These are phyloP conservation scores for Leguminivora glycinivorella DNA, from an alignment of 1,140 invertebrate genomes.

Conservation along the genomic window DNA sequence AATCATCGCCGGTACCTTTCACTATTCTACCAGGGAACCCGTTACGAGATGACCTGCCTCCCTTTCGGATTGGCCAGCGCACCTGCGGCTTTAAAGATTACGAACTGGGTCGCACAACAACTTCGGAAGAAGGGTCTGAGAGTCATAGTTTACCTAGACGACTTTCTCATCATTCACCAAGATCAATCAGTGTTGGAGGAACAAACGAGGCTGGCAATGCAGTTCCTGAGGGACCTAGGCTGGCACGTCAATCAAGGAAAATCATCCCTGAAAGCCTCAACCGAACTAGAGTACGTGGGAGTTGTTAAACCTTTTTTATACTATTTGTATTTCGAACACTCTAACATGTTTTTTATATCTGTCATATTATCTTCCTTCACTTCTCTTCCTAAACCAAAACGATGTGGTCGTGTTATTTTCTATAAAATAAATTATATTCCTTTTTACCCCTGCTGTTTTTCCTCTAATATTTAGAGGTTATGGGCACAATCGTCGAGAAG, in stretches of 20 bases:
- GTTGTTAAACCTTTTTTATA: no score
- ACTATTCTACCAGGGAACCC: conserved; percentile 26
- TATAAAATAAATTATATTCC: no score
- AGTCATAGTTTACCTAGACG: background rate
- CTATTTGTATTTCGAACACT: no score
- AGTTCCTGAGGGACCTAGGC: conserved; percentile 34
- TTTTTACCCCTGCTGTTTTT: no score
- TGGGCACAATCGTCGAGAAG: no score
- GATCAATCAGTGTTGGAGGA: background rate
- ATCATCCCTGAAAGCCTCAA: conserved; percentile 32
- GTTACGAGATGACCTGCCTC: conserved; percentile 34
- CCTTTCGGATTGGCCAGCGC: conserved; percentile 39
- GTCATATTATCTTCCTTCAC: no score
- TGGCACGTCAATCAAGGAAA: conserved; percentile 41
- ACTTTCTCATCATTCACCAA: conserved; percentile 20
- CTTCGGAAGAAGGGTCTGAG: conserved; percentile 25
- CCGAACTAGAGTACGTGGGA: conserved; percentile 36
- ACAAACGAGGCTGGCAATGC: conserved; percentile 30
- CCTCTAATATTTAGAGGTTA: no score
- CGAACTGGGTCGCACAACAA: conserved; percentile 37
- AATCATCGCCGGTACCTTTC: conserved; percentile 32
- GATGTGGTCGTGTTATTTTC: no score
- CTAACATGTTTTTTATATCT: no score
- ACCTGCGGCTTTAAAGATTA: conserved; percentile 29
- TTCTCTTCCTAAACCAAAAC: no score